Conservation (phyloP, 2,888 invertebrate genomes). For the Argyra leucocephala region DNA sequence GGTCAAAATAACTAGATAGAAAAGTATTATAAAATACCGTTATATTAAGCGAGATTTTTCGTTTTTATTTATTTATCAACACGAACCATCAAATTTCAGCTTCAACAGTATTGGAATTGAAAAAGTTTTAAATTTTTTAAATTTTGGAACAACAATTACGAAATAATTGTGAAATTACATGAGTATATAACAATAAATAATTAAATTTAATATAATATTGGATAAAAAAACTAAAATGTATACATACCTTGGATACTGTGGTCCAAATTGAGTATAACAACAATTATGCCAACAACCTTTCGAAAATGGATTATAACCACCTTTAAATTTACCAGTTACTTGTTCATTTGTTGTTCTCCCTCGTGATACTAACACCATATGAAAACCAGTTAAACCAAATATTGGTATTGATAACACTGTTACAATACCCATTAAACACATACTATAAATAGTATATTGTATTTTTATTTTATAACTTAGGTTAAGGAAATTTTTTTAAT, state of each 20-base stretch:
- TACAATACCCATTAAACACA: conserved; percentile 85
- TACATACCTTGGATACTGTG: conserved; percentile 87
- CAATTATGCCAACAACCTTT: conserved; percentile 92
- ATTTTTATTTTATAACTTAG: conserved; percentile 8
- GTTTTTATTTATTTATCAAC: no score
- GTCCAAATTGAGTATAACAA: conserved; percentile 89
- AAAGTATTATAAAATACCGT: no score
- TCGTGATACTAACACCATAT: conserved; percentile 89
- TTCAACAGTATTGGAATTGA: no score
- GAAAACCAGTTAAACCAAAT: conserved; percentile 94
- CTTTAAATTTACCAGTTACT: conserved; percentile 98
- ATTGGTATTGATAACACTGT: conserved; percentile 90
- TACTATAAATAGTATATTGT: conserved; percentile 49
- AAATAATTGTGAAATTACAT: no score
- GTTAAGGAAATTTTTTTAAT: conserved; percentile 26
- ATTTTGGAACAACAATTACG: no score
- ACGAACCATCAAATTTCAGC: no score
- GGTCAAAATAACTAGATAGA: no score
- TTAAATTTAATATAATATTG: no score
- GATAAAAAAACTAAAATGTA: conserved; percentile 7
- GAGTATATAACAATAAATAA: no score
- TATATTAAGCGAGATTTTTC: no score
- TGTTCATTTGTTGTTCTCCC: conserved; percentile 99
- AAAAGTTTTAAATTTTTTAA: background rate
- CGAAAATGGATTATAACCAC: conserved; percentile 97